phyloP scores from a whole-genome alignment of 2,797 vertebrate species.

The Cyclura pinguis region DNA sequence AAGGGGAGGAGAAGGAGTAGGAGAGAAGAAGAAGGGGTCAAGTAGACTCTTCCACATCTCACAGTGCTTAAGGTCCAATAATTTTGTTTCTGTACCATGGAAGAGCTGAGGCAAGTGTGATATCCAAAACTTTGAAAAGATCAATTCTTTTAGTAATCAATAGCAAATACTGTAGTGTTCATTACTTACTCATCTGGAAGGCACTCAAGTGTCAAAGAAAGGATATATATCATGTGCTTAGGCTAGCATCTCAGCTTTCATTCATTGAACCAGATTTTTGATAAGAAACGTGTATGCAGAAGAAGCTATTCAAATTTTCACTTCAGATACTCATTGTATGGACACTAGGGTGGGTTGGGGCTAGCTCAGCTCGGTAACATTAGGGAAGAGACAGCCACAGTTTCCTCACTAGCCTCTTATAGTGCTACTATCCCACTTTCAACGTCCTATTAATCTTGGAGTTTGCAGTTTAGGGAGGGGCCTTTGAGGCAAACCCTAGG shows the following conservation, averaged over 20 bases:
- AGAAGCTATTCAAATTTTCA: not conserved
- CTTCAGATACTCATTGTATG: not conserved
- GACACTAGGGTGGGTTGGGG: too few species aligned
- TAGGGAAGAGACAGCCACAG: too few species aligned
- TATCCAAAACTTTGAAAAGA: not conserved
- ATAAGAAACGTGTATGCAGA: not conserved
- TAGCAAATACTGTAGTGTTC: not conserved
- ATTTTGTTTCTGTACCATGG: not conserved
- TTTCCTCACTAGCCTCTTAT: too few species aligned
- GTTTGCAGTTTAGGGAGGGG: too few species aligned
- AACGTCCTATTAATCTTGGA: too few species aligned
- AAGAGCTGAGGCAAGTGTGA: not conserved
- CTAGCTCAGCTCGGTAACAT: not conserved
- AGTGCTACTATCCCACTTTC: too few species aligned
- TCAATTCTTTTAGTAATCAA: not conserved
- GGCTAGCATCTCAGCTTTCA: not conserved
- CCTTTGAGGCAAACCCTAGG: too few species aligned
- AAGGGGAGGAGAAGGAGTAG: too few species aligned
- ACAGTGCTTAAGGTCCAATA: not conserved
- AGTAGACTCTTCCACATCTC: too few species aligned
- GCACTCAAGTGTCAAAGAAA: not conserved
- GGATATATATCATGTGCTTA: not conserved
- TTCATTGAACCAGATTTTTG: not conserved
- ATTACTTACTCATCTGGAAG: not conserved
- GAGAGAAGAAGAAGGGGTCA: not conserved